Percentiles rank a stretch among this genome's conserved stretches.
Evolutionary conservation across 2,797 vertebrate genomes (phyloP).

Genomic region (Antrozous pallidus): DNA sequence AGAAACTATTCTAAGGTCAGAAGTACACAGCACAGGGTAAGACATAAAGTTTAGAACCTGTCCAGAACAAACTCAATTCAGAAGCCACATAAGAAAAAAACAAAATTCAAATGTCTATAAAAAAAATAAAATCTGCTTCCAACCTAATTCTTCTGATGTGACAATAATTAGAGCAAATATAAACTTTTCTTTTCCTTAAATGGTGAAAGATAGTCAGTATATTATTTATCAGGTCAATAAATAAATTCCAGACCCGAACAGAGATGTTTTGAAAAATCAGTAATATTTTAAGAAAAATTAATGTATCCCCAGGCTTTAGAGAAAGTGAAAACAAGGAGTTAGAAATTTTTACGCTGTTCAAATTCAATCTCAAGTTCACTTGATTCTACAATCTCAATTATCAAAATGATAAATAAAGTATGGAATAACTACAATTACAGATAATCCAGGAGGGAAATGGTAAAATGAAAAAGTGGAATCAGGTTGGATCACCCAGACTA

Average conservation of each 20-base stretch:
- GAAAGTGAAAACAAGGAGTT: neutral
- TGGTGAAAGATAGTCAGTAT: neutral
- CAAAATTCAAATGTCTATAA: neutral
- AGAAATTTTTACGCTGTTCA: neutral
- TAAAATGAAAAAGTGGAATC: neutral
- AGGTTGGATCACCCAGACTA: neutral
- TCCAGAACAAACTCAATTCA: slow-evolving; percentile 8
- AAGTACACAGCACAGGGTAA: neutral
- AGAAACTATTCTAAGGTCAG: slow-evolving; percentile 16
- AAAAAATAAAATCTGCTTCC: neutral
- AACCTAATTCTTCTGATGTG: neutral
- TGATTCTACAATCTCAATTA: neutral
- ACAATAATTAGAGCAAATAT: neutral
- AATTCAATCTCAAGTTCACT: neutral
- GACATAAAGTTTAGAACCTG: slow-evolving; percentile 14
- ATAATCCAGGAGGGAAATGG: neutral
- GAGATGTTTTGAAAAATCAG: slow-evolving; percentile 3
- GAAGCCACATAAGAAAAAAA: neutral
- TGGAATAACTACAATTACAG: neutral
- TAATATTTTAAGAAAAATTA: slow-evolving; percentile 17
- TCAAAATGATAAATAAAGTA: neutral
- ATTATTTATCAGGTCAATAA: neutral
- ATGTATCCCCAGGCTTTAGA: neutral
- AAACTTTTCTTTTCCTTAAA: neutral
- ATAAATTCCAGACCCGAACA: neutral